Conservation (phyloP, 2,113 vertebrate genomes). For the Caretta caretta region DNA sequence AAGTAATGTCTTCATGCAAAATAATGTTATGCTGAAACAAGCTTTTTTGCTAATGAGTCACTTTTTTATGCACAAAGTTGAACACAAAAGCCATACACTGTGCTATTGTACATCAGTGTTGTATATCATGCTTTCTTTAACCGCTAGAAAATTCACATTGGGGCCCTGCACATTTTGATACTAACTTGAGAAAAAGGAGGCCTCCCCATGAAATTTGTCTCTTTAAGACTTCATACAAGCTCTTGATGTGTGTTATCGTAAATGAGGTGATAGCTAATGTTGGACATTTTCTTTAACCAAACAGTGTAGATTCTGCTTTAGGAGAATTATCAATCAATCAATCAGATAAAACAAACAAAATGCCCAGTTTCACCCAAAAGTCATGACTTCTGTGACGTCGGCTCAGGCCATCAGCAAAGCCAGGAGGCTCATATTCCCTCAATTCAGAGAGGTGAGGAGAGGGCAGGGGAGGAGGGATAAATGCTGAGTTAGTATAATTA, state of each 20-base stretch:
- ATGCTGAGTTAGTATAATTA: conserved; percentile 45
- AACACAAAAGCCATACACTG: not conserved
- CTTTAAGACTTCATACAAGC: not conserved
- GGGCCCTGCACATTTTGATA: not conserved
- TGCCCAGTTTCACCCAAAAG: too few species aligned
- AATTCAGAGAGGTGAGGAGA: not conserved
- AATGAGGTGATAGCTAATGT: not conserved
- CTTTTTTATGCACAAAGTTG: not conserved
- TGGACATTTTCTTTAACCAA: not conserved
- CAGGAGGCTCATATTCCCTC: not conserved
- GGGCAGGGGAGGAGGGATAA: not conserved
- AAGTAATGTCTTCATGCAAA: not conserved
- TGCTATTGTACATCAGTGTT: not conserved
- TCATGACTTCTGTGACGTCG: not conserved
- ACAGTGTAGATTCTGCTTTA: not conserved
- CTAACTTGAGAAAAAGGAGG: not conserved
- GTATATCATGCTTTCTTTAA: not conserved
- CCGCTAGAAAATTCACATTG: not conserved
- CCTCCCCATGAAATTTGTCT: not conserved
- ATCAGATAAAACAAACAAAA: accelerated
- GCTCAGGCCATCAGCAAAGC: not conserved
- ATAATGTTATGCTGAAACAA: not conserved
- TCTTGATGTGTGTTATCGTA: not conserved
- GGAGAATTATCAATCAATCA: not conserved
- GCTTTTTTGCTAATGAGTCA: not conserved